These are phyloP conservation scores for Phlogophora meticulosa DNA, from an alignment of 2,888 invertebrate species.

Conservation along the genomic window DNA sequence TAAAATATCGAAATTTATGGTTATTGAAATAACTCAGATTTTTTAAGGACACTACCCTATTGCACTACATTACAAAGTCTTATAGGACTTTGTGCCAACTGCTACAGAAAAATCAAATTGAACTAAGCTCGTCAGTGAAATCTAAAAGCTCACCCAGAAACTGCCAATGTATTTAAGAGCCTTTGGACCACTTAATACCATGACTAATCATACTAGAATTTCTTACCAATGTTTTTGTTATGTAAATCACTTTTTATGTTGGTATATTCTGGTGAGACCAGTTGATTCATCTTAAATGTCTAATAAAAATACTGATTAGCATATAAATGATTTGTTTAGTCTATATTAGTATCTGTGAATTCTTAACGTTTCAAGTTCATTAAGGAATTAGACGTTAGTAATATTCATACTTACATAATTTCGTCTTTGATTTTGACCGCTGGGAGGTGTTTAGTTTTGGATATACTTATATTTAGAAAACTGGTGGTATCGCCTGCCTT, in stretches of 20 bases:
- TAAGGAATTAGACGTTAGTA: conserved; percentile 10
- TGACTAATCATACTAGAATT: conserved; percentile 19
- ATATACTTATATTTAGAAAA: background rate
- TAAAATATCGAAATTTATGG: no score
- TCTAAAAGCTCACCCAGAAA: background rate
- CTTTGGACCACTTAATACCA: background rate
- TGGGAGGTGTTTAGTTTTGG: background rate
- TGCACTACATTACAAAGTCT: background rate
- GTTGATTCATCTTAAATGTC: conserved; percentile 39
- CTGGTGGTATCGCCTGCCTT: no score
- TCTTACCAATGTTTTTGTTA: conserved; percentile 42
- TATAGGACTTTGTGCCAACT: background rate
- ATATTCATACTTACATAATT: background rate
- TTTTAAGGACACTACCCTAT: no score
- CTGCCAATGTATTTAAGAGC: conserved; percentile 1
- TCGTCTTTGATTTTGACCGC: conserved; percentile 14
- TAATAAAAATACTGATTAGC: conserved; percentile 42
- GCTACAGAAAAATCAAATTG: background rate
- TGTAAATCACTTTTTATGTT: conserved; percentile 42
- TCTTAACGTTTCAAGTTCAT: conserved; percentile 31
- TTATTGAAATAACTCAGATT: no score
- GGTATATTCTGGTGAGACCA: conserved; percentile 20
- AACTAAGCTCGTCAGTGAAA: background rate
- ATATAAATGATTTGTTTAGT: conserved; percentile 57
- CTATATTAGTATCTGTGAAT: conserved; percentile 19